Evolutionary conservation across 2,113 vertebrate species (phyloP).

Genomic region (Megalops atlanticus): DNA sequence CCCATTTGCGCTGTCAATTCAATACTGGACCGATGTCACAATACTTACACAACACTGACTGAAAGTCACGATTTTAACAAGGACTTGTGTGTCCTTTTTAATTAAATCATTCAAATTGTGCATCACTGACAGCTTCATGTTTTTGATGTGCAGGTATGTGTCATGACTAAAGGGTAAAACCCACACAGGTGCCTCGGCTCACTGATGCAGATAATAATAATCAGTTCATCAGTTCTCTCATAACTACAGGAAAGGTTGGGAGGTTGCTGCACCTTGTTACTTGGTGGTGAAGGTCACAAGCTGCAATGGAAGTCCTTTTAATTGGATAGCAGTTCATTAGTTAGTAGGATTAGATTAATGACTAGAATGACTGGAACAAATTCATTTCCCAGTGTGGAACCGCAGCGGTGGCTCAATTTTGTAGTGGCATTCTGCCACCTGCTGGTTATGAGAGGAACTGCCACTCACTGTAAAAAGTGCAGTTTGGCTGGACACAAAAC

Average conservation of each 20-base stretch:
- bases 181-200: not conserved
- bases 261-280: not conserved
- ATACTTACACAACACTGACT: too few relatives aligned
- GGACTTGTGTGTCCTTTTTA: not conserved
- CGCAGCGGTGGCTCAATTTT: not conserved
- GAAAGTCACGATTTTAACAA: not conserved
- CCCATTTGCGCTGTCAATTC: not conserved
- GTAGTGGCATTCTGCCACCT: constrained; percentile 8
- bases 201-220: not conserved
- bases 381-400: not conserved
- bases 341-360: constrained; percentile 5
- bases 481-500: constrained; percentile 46
- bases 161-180: constrained; percentile 22
- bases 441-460: not conserved
- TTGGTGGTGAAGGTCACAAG: not conserved
- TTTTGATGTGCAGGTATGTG: constrained; percentile 23
- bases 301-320: not conserved
- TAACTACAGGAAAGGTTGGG: not conserved
- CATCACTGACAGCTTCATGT: not conserved
- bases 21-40: too few relatives aligned
- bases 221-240: not conserved
- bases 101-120: too few relatives aligned
- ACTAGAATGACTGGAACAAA: not conserved
- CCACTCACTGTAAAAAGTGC: constrained; percentile 4
- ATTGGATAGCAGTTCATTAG: constrained; percentile 2